These are phyloP conservation scores for Oxyruncus cristatus DNA, from an alignment of 2,113 vertebrate genomes.

Conservation along the genomic window DNA sequence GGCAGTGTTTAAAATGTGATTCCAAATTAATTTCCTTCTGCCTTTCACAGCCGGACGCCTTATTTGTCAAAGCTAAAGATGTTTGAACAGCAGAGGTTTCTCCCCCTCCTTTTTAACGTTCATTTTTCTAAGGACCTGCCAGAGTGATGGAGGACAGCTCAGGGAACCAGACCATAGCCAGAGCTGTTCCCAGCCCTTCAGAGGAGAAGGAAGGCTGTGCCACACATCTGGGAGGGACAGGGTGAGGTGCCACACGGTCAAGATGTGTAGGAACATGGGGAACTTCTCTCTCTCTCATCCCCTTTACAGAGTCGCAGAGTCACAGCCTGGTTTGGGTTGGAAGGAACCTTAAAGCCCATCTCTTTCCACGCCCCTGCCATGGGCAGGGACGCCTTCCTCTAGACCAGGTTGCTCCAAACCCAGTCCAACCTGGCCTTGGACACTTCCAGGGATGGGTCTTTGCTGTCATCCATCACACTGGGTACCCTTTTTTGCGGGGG, in stretches of 20 bases:
- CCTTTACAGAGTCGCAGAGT: neutral
- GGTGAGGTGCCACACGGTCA: neutral
- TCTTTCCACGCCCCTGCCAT: neutral
- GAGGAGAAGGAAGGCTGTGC: neutral
- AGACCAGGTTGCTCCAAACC: neutral
- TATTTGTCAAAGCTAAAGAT: constrained; percentile 77
- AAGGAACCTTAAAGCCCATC: neutral
- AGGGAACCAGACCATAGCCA: neutral
- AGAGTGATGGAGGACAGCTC: constrained; percentile 11
- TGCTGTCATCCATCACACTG: neutral
- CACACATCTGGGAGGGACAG: neutral
- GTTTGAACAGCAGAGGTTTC: constrained; percentile 40
- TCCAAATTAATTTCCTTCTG: constrained; percentile 78
- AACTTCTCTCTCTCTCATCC: neutral
- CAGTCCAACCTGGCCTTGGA: neutral
- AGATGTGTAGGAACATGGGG: neutral
- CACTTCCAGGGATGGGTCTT: neutral
- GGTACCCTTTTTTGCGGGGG: neutral
- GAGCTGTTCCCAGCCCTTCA: neutral
- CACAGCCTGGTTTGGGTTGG: neutral
- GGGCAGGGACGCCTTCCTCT: neutral
- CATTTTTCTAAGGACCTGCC: constrained; percentile 46
- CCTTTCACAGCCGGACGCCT: constrained; percentile 59
- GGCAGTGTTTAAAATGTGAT: constrained; percentile 73
- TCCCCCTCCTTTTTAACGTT: constrained; percentile 3